Percentiles rank a stretch among this genome's conserved stretches.
Conservation (phyloP, 1,140 invertebrate genomes). For the Vanessa atalanta region DNA sequence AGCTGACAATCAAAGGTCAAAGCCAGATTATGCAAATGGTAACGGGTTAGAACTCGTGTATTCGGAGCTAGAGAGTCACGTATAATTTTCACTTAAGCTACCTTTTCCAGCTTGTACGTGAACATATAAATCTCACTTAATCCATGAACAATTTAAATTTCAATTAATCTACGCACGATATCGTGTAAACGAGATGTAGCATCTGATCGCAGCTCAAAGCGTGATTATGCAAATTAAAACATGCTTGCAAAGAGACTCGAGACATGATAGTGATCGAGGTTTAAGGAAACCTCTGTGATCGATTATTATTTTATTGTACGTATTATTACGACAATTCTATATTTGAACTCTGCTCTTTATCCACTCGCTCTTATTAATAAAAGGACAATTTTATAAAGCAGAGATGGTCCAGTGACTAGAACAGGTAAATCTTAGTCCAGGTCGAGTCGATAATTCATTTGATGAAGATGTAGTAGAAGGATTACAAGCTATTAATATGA, state of each 20-base stretch:
- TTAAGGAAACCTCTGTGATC: background rate
- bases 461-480: no score
- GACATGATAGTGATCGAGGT: background rate
- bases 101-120: background rate
- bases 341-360: no score
- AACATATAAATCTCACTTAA: background rate
- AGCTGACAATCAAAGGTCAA: no score
- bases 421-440: no score
- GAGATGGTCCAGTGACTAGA: no score
- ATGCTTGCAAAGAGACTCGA: background rate
- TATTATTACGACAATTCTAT: no score
- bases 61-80: background rate
- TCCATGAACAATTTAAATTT: background rate
- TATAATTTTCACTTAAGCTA: conserved; percentile 3
- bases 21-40: background rate
- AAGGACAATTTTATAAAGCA: no score
- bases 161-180: conserved; percentile 1
- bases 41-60: background rate
- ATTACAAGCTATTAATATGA: no score
- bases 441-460: no score
- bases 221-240: conserved; percentile 24
- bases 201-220: conserved; percentile 15
- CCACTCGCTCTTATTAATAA: no score
- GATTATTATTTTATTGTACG: no score
- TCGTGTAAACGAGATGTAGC: conserved; percentile 10